Evolutionary conservation across 2,797 vertebrate species (phyloP).

Genomic region (Lepilemur septentrionalis): DNA sequence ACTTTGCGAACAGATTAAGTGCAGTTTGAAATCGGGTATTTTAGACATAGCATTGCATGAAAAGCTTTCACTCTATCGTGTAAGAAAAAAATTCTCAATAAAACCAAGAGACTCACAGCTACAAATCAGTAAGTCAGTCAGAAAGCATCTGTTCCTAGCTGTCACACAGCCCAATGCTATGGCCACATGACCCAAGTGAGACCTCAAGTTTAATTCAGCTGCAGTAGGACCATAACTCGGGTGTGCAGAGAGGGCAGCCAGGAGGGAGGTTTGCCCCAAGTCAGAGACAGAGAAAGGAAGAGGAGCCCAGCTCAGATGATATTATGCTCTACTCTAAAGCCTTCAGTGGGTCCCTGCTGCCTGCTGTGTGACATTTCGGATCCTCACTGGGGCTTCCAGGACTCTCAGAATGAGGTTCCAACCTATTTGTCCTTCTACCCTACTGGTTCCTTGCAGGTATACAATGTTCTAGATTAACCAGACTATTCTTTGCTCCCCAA

Average conservation of each 20-base stretch:
- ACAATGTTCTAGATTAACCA: background rate
- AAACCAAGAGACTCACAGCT: background rate
- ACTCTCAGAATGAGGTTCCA: background rate
- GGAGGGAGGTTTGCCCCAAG: background rate
- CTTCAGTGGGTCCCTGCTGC: background rate
- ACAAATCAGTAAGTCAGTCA: background rate
- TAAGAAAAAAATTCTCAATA: background rate
- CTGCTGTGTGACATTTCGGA: background rate
- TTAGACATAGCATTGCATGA: background rate
- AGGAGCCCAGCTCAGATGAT: background rate
- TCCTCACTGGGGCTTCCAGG: background rate
- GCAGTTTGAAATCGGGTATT: background rate
- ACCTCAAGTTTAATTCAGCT: background rate
- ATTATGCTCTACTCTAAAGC: background rate
- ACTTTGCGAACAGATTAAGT: background rate
- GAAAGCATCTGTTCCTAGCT: background rate
- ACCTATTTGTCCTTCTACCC: background rate
- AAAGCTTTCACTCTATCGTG: background rate
- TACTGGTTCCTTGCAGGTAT: background rate
- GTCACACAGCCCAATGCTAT: background rate
- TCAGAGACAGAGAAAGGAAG: background rate
- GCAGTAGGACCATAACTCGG: accelerated
- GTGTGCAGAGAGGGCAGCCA: background rate
- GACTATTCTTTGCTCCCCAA: background rate
- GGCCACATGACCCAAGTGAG: background rate